phyloP scores from a whole-genome alignment of 2,888 invertebrate genomes.

The Imbricaverruca yamaguchii region DNA sequence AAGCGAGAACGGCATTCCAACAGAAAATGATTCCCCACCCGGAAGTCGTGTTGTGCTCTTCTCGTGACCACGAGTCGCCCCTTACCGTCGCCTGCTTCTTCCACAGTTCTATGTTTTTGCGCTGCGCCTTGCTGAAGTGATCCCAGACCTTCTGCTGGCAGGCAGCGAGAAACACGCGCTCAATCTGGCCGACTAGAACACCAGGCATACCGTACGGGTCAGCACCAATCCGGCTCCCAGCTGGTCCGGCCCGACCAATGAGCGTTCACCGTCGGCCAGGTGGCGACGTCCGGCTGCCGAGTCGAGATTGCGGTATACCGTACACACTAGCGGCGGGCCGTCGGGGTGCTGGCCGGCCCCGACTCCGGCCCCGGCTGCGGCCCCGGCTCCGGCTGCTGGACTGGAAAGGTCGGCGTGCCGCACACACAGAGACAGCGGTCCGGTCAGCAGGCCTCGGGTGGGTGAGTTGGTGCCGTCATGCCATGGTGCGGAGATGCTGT shows the following conservation, averaged over 20 bases:
- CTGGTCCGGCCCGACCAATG: not conserved
- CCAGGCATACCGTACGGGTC: slow-evolving; percentile 13
- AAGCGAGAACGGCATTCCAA: too few relatives aligned
- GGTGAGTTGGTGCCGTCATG: too few relatives aligned
- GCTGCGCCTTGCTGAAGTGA: slow-evolving; percentile 98
- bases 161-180: slow-evolving; percentile 91
- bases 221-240: not conserved
- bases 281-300: not conserved
- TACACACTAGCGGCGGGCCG: not conserved
- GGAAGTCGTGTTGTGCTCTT: not conserved
- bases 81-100: slow-evolving; percentile 87
- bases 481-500: too few relatives aligned
- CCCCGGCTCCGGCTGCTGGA: not conserved
- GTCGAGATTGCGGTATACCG: not conserved
- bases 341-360: not conserved
- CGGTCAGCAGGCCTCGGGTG: too few relatives aligned
- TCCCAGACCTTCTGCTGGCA: slow-evolving; percentile 98
- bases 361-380: not conserved
- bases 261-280: not conserved
- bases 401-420: not conserved
- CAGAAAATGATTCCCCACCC: too few relatives aligned
- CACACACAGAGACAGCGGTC: not conserved
- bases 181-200: slow-evolving; percentile 90
- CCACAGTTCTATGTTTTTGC: slow-evolving; percentile 98
- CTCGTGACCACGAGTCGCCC: not conserved